Conservation (phyloP, 2,113 vertebrate genomes). For the Hystrix brachyura region DNA sequence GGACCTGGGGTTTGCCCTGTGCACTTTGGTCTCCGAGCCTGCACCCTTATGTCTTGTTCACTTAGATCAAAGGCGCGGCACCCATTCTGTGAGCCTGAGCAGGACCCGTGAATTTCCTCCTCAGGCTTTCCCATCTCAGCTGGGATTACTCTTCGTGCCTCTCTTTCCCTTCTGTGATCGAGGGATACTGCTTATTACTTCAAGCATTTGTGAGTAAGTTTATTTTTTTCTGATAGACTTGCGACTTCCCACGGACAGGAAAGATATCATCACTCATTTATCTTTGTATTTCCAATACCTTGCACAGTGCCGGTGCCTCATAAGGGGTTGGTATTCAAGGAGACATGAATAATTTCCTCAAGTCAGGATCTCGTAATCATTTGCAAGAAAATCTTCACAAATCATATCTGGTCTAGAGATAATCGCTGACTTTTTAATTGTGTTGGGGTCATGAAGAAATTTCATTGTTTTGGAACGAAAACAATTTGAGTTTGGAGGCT, state of each 20-base stretch:
- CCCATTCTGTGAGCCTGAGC: not conserved
- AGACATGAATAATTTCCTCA: not conserved
- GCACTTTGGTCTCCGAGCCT: not conserved
- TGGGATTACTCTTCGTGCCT: not conserved
- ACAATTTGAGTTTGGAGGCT: constrained; percentile 12
- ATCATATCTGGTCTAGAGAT: not conserved
- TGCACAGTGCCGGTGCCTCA: not conserved
- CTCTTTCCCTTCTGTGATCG: not conserved
- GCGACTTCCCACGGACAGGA: not conserved
- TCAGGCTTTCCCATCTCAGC: not conserved
- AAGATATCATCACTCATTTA: not conserved
- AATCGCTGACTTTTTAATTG: not conserved
- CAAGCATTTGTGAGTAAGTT: not conserved
- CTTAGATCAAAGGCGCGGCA: not conserved
- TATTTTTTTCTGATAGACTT: not conserved
- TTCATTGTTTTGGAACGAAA: not conserved
- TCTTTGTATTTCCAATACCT: not conserved
- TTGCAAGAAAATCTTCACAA: not conserved
- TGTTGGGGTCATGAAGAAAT: not conserved
- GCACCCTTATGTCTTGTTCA: not conserved
- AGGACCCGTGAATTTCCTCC: not conserved
- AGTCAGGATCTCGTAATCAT: not conserved
- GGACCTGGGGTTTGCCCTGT: not conserved
- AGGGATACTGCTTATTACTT: not conserved
- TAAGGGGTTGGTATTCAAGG: not conserved